A percentile compares a stretch with the other conserved stretches of the same genome.
Evolutionary conservation across 2,888 invertebrate species (phyloP).

Genomic region (Ochropleura leucogaster): DNA sequence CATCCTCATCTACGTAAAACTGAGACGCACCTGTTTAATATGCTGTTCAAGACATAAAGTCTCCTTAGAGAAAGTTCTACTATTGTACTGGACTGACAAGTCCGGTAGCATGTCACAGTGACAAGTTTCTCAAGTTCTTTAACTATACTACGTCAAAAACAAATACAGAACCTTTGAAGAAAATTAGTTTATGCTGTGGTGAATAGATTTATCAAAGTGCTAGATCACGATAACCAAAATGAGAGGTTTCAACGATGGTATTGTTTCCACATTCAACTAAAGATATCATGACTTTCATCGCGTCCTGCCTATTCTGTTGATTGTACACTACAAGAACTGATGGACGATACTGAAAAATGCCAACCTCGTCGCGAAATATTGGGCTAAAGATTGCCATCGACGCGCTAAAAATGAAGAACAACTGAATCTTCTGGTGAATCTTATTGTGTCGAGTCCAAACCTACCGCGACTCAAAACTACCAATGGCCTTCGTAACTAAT

Average conservation of each 20-base stretch:
- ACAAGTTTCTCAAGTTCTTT: slow-evolving; percentile 22
- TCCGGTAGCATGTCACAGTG: slow-evolving; percentile 7
- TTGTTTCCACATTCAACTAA: too few species aligned
- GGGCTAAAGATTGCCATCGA: too few species aligned
- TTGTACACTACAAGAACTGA: too few species aligned
- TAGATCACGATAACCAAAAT: background rate
- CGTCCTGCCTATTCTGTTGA: too few species aligned
- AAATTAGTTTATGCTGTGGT: background rate
- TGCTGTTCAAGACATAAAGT: slow-evolving; percentile 21
- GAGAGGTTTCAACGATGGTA: background rate
- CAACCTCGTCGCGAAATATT: too few species aligned
- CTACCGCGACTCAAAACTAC: background rate
- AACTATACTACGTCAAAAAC: background rate
- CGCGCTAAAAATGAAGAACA: too few species aligned
- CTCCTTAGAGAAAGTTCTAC: slow-evolving; percentile 32
- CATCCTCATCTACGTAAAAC: slow-evolving; percentile 5
- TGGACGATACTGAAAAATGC: too few species aligned
- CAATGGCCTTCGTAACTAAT: background rate
- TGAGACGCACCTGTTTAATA: slow-evolving; percentile 23
- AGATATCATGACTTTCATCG: background rate
- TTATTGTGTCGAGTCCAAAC: too few species aligned
- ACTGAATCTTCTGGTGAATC: background rate
- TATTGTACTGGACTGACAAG: slow-evolving; percentile 9
- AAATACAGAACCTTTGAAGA: background rate
- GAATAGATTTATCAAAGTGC: background rate